Evolutionary conservation across 2,888 invertebrate species (phyloP).

Genomic region (Allacma fusca): DNA sequence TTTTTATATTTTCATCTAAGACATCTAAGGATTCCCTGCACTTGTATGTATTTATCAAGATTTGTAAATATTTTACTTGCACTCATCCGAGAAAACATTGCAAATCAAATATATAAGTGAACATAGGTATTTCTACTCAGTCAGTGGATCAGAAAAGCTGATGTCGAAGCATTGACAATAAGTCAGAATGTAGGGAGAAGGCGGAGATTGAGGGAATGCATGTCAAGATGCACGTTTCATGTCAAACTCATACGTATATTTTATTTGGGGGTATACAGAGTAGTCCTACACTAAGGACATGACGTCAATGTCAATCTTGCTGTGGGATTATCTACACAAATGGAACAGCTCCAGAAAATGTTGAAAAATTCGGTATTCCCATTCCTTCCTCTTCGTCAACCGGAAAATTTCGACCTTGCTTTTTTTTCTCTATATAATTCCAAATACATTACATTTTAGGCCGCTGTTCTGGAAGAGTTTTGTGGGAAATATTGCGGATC

Average conservation of each 20-base stretch:
- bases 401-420: background rate
- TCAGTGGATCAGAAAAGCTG: background rate
- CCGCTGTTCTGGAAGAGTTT: no score
- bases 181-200: background rate
- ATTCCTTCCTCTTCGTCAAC: constrained; percentile 9
- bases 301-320: constrained; percentile 16
- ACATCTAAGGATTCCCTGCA: background rate
- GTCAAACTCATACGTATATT: no score
- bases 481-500: no score
- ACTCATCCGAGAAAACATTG: background rate
- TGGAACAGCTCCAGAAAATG: background rate
- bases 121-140: background rate
- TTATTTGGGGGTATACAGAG: no score
- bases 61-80: constrained; percentile 1
- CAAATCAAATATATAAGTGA: background rate
- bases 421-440: background rate
- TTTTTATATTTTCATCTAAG: no score
- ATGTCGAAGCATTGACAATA: background rate
- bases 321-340: constrained; percentile 1
- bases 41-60: background rate
- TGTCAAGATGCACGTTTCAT: background rate
- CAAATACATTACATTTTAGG: no score
- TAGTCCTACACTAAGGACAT: background rate
- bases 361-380: background rate
- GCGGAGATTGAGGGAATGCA: background rate